phyloP scores from a whole-genome alignment of 2,888 invertebrate species.

The Poecilobothrus nobilitatus region DNA sequence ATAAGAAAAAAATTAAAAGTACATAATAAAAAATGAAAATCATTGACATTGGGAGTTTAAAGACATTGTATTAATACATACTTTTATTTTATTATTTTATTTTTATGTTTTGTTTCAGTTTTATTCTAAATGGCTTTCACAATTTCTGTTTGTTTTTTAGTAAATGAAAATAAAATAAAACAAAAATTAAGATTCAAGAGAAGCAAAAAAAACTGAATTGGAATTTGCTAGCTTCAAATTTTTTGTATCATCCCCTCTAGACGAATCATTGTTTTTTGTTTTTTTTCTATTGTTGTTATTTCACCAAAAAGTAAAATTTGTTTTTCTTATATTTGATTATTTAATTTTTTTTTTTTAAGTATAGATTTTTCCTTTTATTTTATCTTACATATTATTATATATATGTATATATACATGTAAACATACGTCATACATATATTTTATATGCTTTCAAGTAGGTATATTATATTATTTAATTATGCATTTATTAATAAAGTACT shows the following conservation, averaged over 20 bases:
- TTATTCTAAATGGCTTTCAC: background rate
- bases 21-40: background rate
- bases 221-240: background rate
- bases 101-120: background rate
- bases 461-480: background rate
- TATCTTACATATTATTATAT: background rate
- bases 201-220: no score
- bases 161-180: no score
- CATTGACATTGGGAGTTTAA: slow-evolving; percentile 11
- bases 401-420: background rate
- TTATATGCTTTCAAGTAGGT: no score
- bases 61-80: background rate
- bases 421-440: no score
- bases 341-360: background rate
- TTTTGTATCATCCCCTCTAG: background rate
- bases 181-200: no score
- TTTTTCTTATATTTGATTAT: background rate
- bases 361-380: background rate
- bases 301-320: no score
- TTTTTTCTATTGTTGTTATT: background rate
- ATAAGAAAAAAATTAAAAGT: no score
- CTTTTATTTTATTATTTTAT: background rate
- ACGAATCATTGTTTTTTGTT: background rate
- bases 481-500: background rate
- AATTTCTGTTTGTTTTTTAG: background rate